A percentile compares a stretch with the other conserved stretches of the same genome.
Conservation (phyloP, 2,113 vertebrate species). For the Colistium nudipinnis region DNA sequence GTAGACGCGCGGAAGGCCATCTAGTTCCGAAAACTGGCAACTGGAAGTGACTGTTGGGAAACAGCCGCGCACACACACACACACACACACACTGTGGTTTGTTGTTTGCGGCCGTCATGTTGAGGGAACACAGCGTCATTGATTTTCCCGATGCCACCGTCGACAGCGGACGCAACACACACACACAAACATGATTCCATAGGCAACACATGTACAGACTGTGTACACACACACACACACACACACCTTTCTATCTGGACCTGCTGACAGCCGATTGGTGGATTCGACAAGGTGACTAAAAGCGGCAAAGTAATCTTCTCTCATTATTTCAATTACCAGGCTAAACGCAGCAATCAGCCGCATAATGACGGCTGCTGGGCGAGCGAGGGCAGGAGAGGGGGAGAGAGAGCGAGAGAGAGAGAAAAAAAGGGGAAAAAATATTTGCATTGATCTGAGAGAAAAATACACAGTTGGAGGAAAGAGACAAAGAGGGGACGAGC, state of each 20-base stretch:
- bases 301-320: slow-evolving; percentile 99
- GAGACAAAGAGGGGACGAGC: background rate
- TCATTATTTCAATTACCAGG: slow-evolving; percentile 99
- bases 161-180: slow-evolving; percentile 49
- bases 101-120: slow-evolving; percentile 58
- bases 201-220: slow-evolving; percentile 58
- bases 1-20: no score
- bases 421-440: slow-evolving; percentile 23
- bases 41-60: background rate
- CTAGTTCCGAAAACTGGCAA: no score
- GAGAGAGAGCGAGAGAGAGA: background rate
- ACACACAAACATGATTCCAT: slow-evolving; percentile 49
- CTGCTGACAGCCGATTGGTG: slow-evolving; percentile 99
- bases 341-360: slow-evolving; percentile 98
- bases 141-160: slow-evolving; percentile 52
- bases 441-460: slow-evolving; percentile 44
- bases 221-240: slow-evolving; percentile 39
- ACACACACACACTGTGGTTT: slow-evolving; percentile 32
- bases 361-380: slow-evolving; percentile 66
- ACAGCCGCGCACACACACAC: slow-evolving; percentile 24
- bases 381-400: slow-evolving; percentile 34
- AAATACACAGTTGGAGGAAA: slow-evolving; percentile 35
- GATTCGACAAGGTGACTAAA: slow-evolving; percentile 99
- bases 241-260: slow-evolving; percentile 63
- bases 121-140: slow-evolving; percentile 55